Base-by-base conservation (phyloP, 2,888 invertebrate species). In the Drosophila dives region DNA sequence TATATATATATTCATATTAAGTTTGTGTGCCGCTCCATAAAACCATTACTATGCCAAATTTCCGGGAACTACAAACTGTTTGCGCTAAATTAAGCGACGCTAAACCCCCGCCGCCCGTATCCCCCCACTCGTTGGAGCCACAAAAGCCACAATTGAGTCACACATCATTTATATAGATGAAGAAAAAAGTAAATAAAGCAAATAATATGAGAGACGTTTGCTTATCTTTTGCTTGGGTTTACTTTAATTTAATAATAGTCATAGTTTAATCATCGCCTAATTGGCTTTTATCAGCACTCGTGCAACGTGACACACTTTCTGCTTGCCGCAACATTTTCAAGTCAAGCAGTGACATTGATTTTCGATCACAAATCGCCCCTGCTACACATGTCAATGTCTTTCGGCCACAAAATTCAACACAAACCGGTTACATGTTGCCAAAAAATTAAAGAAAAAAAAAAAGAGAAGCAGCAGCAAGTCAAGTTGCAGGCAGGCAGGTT, bases 301-400 rank as follows among this genome's bases (percentile, higher is more conserved):
- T 74, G 64, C 64, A 66, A 38, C 67, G 77, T 79, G 81, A 80
- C 81, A 79, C 77, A 81, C 70, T 76, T 78, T 72, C 32, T 48
- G 56, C 15, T 23, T 23, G n/a, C 40, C 32, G 26, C 49, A 48
- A 61, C 56, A 23, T 23, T 45, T 42, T 54, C 50, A 45, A 64
- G 65, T 53, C 59, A 69, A 79, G 63, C 74, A 83, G 83, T 85
- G 85, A 86, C 89, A 85, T 89, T 86, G 89, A 87, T 89, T 83
- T 84, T 65, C 64, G 70, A 61, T 55, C 36, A n/a, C 53, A 51
- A 36, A n/a, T n/a, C 50, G 55, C 26, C 48, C 17, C 42, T 29
- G 32, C 72, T 51, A 53, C 64, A 64, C 55, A 74, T 61, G 71
- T 71, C 72, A 65, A 64, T 64, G 77, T 42, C 55, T 69, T 23